These are phyloP conservation scores for Pteronura brasiliensis DNA, from an alignment of 2,113 vertebrate species.

Conservation along the genomic window DNA sequence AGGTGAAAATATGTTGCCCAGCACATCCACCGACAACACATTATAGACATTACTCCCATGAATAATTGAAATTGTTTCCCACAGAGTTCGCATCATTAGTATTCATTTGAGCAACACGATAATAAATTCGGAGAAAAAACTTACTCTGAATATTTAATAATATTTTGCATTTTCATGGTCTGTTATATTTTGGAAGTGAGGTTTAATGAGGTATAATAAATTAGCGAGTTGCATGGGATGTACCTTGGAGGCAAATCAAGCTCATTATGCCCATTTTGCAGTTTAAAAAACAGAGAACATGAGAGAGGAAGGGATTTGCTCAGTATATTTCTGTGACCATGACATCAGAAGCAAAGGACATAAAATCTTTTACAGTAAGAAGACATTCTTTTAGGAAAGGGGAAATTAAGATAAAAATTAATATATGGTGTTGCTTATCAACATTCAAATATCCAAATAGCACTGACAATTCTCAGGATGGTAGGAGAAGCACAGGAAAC, in stretches of 20 bases:
- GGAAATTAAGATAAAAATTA: neutral
- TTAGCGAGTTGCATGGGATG: neutral
- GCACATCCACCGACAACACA: neutral
- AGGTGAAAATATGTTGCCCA: neutral
- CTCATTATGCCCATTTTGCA: neutral
- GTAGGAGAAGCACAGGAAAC: neutral
- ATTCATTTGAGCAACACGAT: conserved; percentile 26
- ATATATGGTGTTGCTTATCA: neutral
- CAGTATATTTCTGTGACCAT: neutral
- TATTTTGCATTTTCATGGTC: conserved; percentile 14
- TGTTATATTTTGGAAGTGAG: neutral
- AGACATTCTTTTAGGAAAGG: neutral
- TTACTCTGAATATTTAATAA: conserved; percentile 33
- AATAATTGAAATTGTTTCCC: conserved; percentile 35
- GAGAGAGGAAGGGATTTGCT: neutral
- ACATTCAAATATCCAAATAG: neutral
- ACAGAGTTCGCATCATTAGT: conserved; percentile 40
- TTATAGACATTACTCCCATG: conserved; percentile 30
- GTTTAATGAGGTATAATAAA: neutral
- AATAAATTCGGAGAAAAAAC: neutral
- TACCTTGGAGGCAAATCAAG: neutral
- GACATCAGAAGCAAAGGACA: neutral
- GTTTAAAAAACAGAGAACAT: neutral
- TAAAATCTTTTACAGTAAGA: neutral
- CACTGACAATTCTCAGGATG: neutral